Evolutionary conservation across 2,888 invertebrate species (phyloP).

Genomic region (Nipponacmea schrenckii): DNA sequence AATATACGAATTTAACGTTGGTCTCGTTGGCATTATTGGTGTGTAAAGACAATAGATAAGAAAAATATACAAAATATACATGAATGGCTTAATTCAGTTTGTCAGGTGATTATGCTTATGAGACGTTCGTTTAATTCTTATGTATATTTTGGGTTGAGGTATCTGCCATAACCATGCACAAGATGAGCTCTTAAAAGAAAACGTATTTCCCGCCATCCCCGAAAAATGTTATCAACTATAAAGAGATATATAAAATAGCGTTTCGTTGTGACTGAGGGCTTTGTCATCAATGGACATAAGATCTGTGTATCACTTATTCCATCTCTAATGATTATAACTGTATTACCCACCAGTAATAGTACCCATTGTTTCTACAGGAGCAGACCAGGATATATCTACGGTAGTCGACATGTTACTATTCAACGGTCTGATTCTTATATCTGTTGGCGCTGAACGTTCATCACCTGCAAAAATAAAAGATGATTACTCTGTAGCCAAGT

Average conservation of each 20-base stretch:
- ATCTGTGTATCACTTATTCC: too few relatives aligned
- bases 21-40: too few relatives aligned
- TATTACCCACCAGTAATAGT: conserved; percentile 8
- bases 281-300: too few relatives aligned
- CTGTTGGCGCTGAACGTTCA: conserved; percentile 20
- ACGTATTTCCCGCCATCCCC: neutral
- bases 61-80: too few relatives aligned
- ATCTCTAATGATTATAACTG: too few relatives aligned
- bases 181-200: neutral
- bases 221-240: neutral
- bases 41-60: too few relatives aligned
- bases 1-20: too few relatives aligned
- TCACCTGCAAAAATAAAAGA: conserved; percentile 13
- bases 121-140: too few relatives aligned
- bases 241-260: neutral
- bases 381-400: conserved; percentile 26
- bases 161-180: too few relatives aligned
- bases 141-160: too few relatives aligned
- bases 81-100: too few relatives aligned
- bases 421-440: conserved; percentile 21
- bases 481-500: neutral
- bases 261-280: neutral
- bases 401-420: conserved; percentile 29
- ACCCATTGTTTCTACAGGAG: conserved; percentile 12
- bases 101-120: too few relatives aligned